Conservation (phyloP, 2,888 invertebrate genomes). For the Hofmannophila pseudospretella region DNA sequence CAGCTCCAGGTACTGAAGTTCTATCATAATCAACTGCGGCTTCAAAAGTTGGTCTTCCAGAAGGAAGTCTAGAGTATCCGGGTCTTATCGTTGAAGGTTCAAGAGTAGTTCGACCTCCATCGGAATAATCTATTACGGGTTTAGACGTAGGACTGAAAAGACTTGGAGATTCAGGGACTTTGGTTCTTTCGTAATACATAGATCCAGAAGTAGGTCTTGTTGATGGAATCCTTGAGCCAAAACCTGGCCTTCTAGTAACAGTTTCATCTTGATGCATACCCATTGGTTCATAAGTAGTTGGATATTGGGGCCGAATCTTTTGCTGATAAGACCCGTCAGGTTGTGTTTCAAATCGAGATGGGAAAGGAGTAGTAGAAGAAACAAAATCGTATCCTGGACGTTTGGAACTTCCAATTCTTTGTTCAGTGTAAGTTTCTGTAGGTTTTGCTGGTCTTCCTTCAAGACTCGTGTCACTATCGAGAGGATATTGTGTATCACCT, state of each 20-base stretch:
- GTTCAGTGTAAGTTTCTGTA: background rate
- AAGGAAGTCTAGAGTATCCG: background rate
- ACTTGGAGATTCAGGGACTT: background rate
- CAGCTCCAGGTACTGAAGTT: background rate
- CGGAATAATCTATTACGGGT: slow-evolving; percentile 1
- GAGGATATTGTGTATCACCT: background rate
- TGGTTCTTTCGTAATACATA: background rate
- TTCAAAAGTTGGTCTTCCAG: background rate
- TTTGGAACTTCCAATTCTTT: background rate
- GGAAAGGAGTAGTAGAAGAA: slow-evolving; percentile 22
- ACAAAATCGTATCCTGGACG: slow-evolving; percentile 8
- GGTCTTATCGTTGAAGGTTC: background rate
- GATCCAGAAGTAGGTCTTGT: background rate
- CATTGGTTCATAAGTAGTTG: slow-evolving; percentile 3
- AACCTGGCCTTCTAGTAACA: background rate
- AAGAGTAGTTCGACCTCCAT: background rate
- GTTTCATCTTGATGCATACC: background rate
- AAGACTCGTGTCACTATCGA: background rate
- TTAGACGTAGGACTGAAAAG: background rate
- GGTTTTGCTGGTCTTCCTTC: slow-evolving; percentile 3
- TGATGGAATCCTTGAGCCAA: background rate
- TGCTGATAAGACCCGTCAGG: background rate
- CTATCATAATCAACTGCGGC: slow-evolving; percentile 1
- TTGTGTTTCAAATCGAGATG: slow-evolving; percentile 10
- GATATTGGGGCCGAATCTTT: background rate